Evolutionary conservation across 2,888 invertebrate species (phyloP).

Genomic region (Agriopis aurantiaria): DNA sequence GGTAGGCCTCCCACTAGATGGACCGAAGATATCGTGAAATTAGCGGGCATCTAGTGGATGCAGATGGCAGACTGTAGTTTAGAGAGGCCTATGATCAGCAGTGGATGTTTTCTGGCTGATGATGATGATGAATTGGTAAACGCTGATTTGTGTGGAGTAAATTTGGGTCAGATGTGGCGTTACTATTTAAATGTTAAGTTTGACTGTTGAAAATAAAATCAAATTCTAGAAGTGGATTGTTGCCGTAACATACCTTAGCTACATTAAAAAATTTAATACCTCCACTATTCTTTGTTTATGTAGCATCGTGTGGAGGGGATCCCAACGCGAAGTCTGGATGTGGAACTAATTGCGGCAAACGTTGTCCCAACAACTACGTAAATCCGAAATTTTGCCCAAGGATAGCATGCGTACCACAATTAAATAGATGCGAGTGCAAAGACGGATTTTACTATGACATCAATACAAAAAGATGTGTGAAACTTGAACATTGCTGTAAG

Average conservation of each 20-base stretch:
- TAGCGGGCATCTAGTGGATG: too few relatives aligned
- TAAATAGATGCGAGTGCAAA: slow-evolving; percentile 54
- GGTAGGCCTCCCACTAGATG: too few relatives aligned
- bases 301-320: slow-evolving; percentile 38
- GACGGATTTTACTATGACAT: slow-evolving; percentile 43
- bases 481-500: slow-evolving; percentile 46
- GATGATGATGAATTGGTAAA: too few relatives aligned
- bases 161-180: too few relatives aligned
- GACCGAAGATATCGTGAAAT: too few relatives aligned
- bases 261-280: neutral
- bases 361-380: slow-evolving; percentile 43
- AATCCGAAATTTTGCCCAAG: slow-evolving; percentile 33
- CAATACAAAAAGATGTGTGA: slow-evolving; percentile 47
- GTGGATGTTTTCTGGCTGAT: too few relatives aligned
- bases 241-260: neutral
- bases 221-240: neutral
- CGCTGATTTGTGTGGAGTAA: too few relatives aligned
- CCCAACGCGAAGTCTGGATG: slow-evolving; percentile 33
- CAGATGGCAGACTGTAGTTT: too few relatives aligned
- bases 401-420: slow-evolving; percentile 33
- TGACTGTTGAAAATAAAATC: too few relatives aligned
- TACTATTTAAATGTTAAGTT: too few relatives aligned
- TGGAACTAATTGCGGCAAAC: slow-evolving; percentile 48
- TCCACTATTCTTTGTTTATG: neutral
- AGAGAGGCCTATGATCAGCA: too few relatives aligned